Conservation (phyloP, 2,888 invertebrate genomes). For the Autographa gamma region DNA sequence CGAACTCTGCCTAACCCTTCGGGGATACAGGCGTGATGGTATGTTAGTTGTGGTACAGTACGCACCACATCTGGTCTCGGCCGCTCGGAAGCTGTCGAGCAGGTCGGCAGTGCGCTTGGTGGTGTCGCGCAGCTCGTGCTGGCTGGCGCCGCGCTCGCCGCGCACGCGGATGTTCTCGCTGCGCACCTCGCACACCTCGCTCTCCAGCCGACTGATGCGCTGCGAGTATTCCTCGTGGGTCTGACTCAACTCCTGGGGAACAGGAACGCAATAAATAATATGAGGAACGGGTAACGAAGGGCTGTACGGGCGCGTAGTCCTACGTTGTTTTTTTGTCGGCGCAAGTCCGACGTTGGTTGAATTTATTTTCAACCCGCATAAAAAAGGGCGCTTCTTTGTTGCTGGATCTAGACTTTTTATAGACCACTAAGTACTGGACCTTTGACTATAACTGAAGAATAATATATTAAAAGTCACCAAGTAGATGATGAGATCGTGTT, state of each 20-base stretch:
- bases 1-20: too few relatives aligned
- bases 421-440: too few relatives aligned
- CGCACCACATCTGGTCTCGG: slow-evolving; percentile 64
- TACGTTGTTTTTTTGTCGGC: too few relatives aligned
- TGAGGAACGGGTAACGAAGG: too few relatives aligned
- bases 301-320: too few relatives aligned
- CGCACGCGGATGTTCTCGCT: slow-evolving; percentile 58
- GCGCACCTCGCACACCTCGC: slow-evolving; percentile 59
- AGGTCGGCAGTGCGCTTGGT: slow-evolving; percentile 39
- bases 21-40: too few relatives aligned
- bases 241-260: slow-evolving; percentile 68
- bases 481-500: not conserved
- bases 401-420: too few relatives aligned
- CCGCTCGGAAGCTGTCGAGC: slow-evolving; percentile 48
- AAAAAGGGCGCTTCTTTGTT: too few relatives aligned
- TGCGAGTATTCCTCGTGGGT: slow-evolving; percentile 66
- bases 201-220: slow-evolving; percentile 67
- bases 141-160: slow-evolving; percentile 46
- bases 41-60: too few relatives aligned
- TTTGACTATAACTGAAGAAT: too few relatives aligned
- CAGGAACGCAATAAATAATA: not conserved
- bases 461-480: not conserved
- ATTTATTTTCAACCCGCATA: too few relatives aligned
- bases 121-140: slow-evolving; percentile 42
- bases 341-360: too few relatives aligned